These are phyloP conservation scores for Corapipo altera DNA, from an alignment of 2,113 vertebrate species.

Conservation along the genomic window DNA sequence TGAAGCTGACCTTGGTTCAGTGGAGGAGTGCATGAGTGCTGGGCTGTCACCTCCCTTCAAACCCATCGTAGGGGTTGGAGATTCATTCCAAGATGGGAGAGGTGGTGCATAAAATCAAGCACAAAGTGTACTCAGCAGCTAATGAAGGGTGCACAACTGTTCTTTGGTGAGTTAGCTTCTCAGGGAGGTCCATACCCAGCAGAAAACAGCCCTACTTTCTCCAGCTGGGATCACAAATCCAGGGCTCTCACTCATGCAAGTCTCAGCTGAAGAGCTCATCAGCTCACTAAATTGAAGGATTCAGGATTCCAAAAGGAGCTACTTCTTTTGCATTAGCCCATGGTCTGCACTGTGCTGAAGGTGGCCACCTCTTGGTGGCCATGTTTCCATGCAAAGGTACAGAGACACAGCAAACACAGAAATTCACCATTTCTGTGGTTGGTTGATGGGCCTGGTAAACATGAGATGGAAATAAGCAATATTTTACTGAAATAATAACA, in stretches of 20 bases:
- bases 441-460: neutral
- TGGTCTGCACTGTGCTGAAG: neutral
- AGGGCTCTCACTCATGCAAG: neutral
- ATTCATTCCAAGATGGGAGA: neutral
- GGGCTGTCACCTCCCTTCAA: neutral
- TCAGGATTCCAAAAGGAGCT: neutral
- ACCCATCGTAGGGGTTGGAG: neutral
- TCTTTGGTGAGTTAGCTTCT: neutral
- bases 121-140: neutral
- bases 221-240: neutral
- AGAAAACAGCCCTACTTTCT: neutral
- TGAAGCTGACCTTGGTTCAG: neutral
- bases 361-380: neutral
- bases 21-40: neutral
- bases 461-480: rapidly evolving
- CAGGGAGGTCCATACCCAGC: neutral
- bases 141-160: neutral
- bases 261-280: neutral
- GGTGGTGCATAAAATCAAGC: neutral
- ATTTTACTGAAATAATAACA: neutral
- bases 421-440: neutral
- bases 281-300: neutral
- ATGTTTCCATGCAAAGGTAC: neutral
- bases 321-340: neutral
- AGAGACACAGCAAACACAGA: neutral